Evolutionary conservation across 2,888 invertebrate genomes (phyloP), one percentile per base, ranked within the genome.

Genomic region (Poecilus cupreus): DNA sequence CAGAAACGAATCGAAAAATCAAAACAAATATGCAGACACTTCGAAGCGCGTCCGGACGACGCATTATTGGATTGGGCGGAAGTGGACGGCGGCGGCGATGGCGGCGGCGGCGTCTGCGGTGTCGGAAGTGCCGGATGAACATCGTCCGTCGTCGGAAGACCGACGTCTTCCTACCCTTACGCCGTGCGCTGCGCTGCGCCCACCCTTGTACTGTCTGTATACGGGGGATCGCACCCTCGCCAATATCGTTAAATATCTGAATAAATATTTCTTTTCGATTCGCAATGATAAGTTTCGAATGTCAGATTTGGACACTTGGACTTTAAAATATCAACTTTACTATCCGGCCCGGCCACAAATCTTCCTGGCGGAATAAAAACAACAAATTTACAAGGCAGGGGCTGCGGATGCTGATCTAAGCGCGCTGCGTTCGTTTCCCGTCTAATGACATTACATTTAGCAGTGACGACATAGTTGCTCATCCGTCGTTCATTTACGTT

Each of bases 21-120:
- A 88, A 87, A 88, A 88, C 88, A 88, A 88, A 88, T 88, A 88
- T 88, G 88, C 88, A 87, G 86, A 87, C 87, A 86, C 85, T 87
- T 87, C 86, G 84, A 85, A 85, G 85, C 85, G 85, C 85, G 78
- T 64, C 60, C 43, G 64, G 68, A 76, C 57, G 39, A 20, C 11
- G 68, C 22, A 70, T 79, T 79, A 79, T 79, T 79, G 79, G 79
- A 79, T 79, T 79, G 79, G 51, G 26, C 46, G 79, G 79, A 79
- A 79, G 70, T 70, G 79, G 70, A 79, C 37, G 68, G 18, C 64
- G 26, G 26, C n/a, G 16, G 20, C 20, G 32, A 8, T 8, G 8
- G 32, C 74, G 24, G 39, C 37, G 20, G 24, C 70, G 70, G 18
- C 18, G 57, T 51, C 76, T 76, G 76, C 76, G 70, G 70, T 43